These are phyloP conservation scores for Lampris megalopsis DNA, from an alignment of 2,113 vertebrate species.

Conservation along the genomic window DNA sequence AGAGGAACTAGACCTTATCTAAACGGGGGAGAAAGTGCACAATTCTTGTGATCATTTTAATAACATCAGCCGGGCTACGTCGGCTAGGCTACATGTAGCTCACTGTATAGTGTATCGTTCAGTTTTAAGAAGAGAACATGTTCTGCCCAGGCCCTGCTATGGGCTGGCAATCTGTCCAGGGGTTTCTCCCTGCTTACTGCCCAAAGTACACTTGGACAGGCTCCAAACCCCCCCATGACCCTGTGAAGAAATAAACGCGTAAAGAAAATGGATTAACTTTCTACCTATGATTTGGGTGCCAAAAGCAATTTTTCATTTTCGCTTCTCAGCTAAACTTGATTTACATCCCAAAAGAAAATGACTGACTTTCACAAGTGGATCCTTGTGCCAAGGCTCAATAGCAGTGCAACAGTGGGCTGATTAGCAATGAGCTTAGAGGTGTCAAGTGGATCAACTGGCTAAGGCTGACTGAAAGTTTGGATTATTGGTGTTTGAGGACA, in stretches of 20 bases:
- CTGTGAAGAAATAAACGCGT: too few relatives aligned
- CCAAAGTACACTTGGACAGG: too few relatives aligned
- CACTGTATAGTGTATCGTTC: background rate
- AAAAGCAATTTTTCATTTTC: background rate
- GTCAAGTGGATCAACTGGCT: conserved; percentile 83
- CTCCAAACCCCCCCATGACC: too few relatives aligned
- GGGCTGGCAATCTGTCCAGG: too few relatives aligned
- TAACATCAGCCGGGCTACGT: conserved; percentile 79
- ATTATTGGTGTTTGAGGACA: conserved; percentile 79
- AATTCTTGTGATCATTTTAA: conserved; percentile 70
- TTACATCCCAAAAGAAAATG: conserved; percentile 79
- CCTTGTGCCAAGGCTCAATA: conserved; percentile 87
- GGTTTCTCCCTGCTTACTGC: too few relatives aligned
- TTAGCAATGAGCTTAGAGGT: conserved; percentile 85
- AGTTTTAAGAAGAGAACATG: too few relatives aligned
- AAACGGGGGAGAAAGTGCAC: conserved; percentile 83
- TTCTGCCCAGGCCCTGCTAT: background rate
- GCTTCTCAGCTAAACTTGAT: conserved; percentile 68
- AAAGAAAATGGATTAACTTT: too few relatives aligned
- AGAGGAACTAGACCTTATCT: conserved; percentile 84
- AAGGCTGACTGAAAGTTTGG: conserved; percentile 83
- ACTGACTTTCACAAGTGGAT: conserved; percentile 63
- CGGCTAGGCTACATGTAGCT: background rate
- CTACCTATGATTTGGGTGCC: too few relatives aligned
- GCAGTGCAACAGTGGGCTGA: conserved; percentile 83